Base-by-base conservation (phyloP, 2,797 vertebrate species). In the Clarias pachynema region DNA sequence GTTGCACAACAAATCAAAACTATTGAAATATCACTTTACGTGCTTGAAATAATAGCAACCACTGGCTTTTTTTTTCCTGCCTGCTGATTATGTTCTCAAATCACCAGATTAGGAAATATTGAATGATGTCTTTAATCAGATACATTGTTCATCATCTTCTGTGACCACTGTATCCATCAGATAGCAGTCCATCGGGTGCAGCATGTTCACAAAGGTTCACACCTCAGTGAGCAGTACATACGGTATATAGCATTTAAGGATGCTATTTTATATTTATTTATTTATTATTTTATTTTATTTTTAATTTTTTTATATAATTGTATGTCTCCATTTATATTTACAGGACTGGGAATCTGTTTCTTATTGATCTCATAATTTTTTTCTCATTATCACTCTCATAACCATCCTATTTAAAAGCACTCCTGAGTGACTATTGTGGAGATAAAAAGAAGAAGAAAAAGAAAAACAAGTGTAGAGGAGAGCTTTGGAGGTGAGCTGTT, bases 401-500 rank as follows among this genome's bases (percentile, higher is more conserved):
- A 60, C 57, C 31, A 60, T 12, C 18, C 56, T n/a, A n/a, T 78
- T 60, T 5, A 60, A 60, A 29, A n/a, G 10, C 73, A 56, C 49
- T 22, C 26, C 9, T 56, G 49, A 93, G 91, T 84, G 88, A 86
- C 90, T 91, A 90, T 73, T 90, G 90, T 89, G 44, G 85, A 94
- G 95, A 95, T 94, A 92, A 90, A 93, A 87, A 88, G 90, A 87
- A 85, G 92, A 44, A 10, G 40, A 49, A 49, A 44, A 40, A 8
- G 37, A 49, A 49, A 93, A 87, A 88, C 89, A 87, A 85, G 92
- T 93, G 95, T 94, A 93, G 90, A 88, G 90, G 91, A 80, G 82
- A 91, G 90, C 88, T 87, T 81, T 86, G 87, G 91, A 95, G 93
- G 93, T 95, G 93, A 95, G 93, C 93, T 93, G 91, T 93, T 92